A percentile compares a stretch with the other conserved stretches of the same genome.
phyloP scores from a whole-genome alignment of 1,140 invertebrate species.

The Caenorhabditis briggsae region DNA sequence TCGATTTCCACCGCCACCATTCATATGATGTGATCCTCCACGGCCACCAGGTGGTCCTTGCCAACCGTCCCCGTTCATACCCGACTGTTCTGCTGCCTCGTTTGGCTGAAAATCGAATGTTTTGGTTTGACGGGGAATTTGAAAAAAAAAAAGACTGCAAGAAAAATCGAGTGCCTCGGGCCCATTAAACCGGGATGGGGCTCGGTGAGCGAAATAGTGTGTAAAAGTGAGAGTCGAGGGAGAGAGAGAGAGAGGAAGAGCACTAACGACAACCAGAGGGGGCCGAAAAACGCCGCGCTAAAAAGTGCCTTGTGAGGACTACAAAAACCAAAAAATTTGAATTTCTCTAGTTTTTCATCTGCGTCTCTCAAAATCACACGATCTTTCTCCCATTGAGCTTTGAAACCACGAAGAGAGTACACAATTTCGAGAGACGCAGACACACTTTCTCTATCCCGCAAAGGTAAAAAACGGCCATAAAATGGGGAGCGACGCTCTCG shows the following conservation, averaged over 20 bases:
- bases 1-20: slow-evolving; percentile 10
- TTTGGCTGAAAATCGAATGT: slow-evolving; percentile 3
- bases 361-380: too few species aligned
- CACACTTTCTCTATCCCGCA: too few species aligned
- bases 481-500: too few species aligned
- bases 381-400: too few species aligned
- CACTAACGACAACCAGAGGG: slow-evolving; percentile 6
- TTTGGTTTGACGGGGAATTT: neutral
- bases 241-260: neutral
- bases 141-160: neutral
- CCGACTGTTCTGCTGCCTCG: slow-evolving; percentile 14
- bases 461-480: too few species aligned
- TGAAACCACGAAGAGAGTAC: too few species aligned
- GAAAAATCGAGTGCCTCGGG: too few species aligned
- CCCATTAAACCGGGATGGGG: neutral
- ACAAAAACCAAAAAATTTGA: neutral
- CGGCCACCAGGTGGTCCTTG: slow-evolving; percentile 42
- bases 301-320: neutral
- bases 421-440: too few species aligned
- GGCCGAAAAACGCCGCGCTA: too few species aligned
- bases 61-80: slow-evolving; percentile 52
- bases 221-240: neutral
- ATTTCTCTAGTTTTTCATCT: neutral
- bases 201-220: neutral
- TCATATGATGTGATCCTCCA: slow-evolving; percentile 44